These are phyloP conservation scores for Tenthredo mesomela DNA, from an alignment of 2,888 invertebrate species.

Conservation along the genomic window DNA sequence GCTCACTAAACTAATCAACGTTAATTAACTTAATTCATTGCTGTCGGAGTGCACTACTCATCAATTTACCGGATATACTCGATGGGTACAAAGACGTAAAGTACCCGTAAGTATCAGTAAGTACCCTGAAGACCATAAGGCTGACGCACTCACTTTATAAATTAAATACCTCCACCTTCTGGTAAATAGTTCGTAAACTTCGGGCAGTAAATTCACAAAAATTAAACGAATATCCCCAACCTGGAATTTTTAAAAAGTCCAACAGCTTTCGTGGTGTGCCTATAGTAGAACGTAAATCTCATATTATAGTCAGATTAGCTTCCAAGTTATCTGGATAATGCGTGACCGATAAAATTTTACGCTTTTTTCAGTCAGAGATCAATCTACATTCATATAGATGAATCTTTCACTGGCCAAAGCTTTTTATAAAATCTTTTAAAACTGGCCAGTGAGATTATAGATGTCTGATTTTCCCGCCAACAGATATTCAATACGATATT, in stretches of 20 bases:
- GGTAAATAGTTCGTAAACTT: not conserved
- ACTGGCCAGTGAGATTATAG: not conserved
- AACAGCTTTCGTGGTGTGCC: not conserved
- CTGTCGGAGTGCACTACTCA: slow-evolving; percentile 15
- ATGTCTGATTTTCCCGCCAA: not conserved
- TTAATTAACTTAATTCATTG: slow-evolving; percentile 47
- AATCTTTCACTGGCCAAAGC: not conserved
- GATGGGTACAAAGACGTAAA: not conserved
- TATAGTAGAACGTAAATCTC: not conserved
- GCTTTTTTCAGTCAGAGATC: not conserved
- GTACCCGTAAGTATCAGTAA: too few species aligned
- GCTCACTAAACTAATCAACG: slow-evolving; percentile 48
- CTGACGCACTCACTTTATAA: not conserved
- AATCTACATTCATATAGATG: not conserved
- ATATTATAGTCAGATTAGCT: not conserved
- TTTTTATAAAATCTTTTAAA: not conserved
- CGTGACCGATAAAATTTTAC: slow-evolving; percentile 14
- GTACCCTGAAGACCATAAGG: not conserved
- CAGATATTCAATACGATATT: not conserved
- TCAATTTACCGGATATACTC: slow-evolving; percentile 21
- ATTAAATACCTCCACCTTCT: slow-evolving; percentile 13
- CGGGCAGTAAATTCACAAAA: not conserved
- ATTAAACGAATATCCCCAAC: not conserved
- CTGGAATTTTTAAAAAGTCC: not conserved
- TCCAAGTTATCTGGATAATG: slow-evolving; percentile 18